Base-by-base conservation (phyloP, 2,113 vertebrate species). In the Pangasianodon gigas region DNA sequence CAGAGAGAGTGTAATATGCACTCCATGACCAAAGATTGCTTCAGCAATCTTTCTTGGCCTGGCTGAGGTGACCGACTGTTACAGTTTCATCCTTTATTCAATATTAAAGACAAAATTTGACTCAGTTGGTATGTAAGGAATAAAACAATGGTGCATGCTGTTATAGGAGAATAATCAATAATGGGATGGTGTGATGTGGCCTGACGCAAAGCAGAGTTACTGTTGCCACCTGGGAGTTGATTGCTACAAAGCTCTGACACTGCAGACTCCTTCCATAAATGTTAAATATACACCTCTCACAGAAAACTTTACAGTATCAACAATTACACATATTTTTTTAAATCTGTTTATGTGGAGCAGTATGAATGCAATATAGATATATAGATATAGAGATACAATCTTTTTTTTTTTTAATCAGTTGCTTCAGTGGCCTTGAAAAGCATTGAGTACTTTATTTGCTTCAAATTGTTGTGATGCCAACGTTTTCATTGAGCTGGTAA, bases 21-120 rank as follows among this genome's bases (percentile, higher is more conserved):
- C 82, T 46, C 24, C 56, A 84, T 84, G 85, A 69, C 65, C 85
- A 86, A 54, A 69, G 16, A 54, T 71, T 86, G 46, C 85, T 52
- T 86, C 85, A 74, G 85, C n/a, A 0, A 4, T 32, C 62, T 29
- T 62, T 62, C 29, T 32, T 52, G 65, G 85, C 48, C 29, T 86
- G 67, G 65, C 19, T 37, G 85, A 69, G n/a, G 85, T 71, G 65
- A 54, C 29, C 51, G 24, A 54, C 29, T 69, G 62, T 71, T 86
- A 18, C 14, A 10, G 60, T 86, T 83, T 86, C 84, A 86, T 86
- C 62, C 29, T 51, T 69, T 65, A 18, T 51, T 46, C 41, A 51
- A n/a, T 46, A 83, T 56, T n/a, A 58, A 56, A 56, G 7, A 58
- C 19, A 37, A 37, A 21, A 19, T 54, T 83, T 37, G 52, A 37